Conservation (phyloP, 2,888 invertebrate genomes). For the Rhogogaster chlorosoma region DNA sequence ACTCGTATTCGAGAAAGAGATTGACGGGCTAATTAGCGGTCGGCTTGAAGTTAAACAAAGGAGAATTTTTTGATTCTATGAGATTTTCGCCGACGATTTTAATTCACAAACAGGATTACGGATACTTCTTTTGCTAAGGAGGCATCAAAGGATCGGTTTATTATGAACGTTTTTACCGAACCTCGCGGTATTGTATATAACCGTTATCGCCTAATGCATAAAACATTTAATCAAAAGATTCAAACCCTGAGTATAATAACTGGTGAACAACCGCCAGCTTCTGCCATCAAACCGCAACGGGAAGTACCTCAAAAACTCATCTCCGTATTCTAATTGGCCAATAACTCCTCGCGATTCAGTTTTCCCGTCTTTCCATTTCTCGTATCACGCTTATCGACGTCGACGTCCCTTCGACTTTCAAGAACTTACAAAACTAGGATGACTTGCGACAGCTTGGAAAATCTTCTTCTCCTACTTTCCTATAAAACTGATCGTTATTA, state of each 20-base stretch:
- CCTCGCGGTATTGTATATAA: neutral
- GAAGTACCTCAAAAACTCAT: constrained; percentile 45
- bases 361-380: neutral
- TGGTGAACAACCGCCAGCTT: constrained; percentile 31
- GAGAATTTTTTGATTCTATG: neutral
- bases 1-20: neutral
- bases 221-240: constrained; percentile 50
- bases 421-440: neutral
- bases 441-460: neutral
- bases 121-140: neutral
- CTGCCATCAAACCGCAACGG: constrained; percentile 22
- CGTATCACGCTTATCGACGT: neutral
- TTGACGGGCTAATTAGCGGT: neutral
- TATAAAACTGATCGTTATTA: neutral
- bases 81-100: neutral
- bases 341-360: constrained; percentile 39
- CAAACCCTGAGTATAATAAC: constrained; percentile 25
- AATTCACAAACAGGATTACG: neutral
- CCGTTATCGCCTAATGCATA: constrained; percentile 28
- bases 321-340: constrained; percentile 52
- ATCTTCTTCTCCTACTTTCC: neutral
- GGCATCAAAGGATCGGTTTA: constrained; percentile 12
- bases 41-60: neutral
- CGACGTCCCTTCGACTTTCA: neutral
- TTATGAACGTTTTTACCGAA: neutral